Base-by-base conservation (phyloP, 2,113 vertebrate genomes). In the Chelonoidis abingdonii region DNA sequence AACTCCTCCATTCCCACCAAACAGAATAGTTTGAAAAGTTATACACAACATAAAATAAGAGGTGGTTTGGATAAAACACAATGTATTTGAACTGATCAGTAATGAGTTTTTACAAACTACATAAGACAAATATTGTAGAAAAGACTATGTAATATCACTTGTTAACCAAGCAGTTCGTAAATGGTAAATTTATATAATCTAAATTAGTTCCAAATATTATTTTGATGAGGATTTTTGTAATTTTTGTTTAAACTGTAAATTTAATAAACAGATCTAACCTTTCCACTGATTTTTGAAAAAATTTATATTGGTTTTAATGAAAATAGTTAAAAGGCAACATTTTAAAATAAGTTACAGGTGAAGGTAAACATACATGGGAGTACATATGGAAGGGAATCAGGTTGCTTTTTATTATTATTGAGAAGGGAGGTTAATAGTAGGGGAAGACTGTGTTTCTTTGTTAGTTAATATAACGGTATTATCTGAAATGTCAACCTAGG, bases 241-340 rank as follows among this genome's bases (percentile, higher is more conserved):
- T 53, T 4, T 84, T 96, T 90, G 56, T 49, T 96, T 93, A 83
- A 53, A 92, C 25, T 86, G 54, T 75, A 88, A 90, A 41, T 22
- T 3, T 49, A 97, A 95, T 95, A 91, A 96, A 96, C 44, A 83
- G 78, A 75, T 93, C 19, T 80, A 31, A 78, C 22, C 24, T 44
- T 25, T 7, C 25, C 25, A 47, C 8, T 78, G 11, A 44, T 78
- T 78, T 78, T 44, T 47, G 6, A 44, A 78, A 78, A 29, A 2
- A 4, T 27, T 44, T 76, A 13, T 44, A 14, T 44, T 78, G 25
- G 7, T 78, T 44, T 78, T 78, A 27, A 27, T 38, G n/a, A 38
- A 38, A 21, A 9, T 72, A 72, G 65, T 72, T 72, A 72, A 38
- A 72, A 19, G n/a, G 19, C 65, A 72, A 72, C n/a, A 38, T 72